Conservation (phyloP, 2,113 vertebrate genomes). For the Natator depressus region DNA sequence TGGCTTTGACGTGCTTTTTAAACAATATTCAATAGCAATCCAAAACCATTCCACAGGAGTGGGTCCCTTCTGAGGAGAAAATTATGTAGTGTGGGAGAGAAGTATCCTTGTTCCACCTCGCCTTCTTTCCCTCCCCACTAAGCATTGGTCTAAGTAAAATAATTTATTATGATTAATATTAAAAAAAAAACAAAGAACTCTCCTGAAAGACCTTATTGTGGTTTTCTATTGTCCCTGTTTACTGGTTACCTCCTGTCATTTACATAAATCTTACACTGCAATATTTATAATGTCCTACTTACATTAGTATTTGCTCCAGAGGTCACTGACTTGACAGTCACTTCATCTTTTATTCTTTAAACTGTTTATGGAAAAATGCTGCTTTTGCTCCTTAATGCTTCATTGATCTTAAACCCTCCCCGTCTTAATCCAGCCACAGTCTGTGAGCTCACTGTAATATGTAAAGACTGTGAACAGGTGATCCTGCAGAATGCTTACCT, state of each 20-base stretch:
- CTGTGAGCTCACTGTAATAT: neutral
- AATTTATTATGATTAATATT: constrained; percentile 19
- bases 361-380: neutral
- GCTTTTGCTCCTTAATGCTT: neutral
- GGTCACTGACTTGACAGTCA: constrained; percentile 10
- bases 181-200: constrained; percentile 35
- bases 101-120: constrained; percentile 6
- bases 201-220: neutral
- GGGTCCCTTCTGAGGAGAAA: constrained; percentile 26
- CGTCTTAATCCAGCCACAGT: neutral
- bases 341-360: constrained; percentile 45
- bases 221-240: neutral
- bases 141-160: constrained; percentile 35
- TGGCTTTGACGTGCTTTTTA: constrained; percentile 19
- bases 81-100: neutral
- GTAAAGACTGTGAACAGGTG: neutral
- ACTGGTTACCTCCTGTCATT: neutral
- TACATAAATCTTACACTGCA: neutral
- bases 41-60: constrained; percentile 32
- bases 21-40: constrained; percentile 1
- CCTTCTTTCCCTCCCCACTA: neutral
- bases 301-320: neutral
- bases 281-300: neutral
- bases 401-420: neutral
- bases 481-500: constrained; percentile 13